phyloP scores from a whole-genome alignment of 2,797 vertebrate species.

The Platalea minor region DNA sequence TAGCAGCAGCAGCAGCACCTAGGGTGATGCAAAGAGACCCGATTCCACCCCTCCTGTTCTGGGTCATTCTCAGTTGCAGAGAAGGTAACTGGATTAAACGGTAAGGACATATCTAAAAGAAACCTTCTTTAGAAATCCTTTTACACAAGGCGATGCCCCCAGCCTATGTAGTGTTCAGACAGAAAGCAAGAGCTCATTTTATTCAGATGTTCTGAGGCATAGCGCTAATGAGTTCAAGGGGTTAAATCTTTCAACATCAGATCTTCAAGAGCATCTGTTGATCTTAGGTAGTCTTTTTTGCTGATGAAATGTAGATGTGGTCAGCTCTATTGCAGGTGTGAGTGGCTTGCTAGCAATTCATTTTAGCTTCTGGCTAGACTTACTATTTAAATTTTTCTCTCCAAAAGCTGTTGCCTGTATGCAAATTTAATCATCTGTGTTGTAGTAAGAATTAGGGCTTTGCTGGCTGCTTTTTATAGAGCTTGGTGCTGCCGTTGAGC shows the following conservation, averaged over 20 bases:
- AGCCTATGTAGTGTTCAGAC: neutral
- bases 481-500: neutral
- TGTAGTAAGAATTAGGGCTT: neutral
- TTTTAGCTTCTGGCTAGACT: neutral
- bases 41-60: neutral
- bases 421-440: neutral
- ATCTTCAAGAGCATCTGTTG: neutral
- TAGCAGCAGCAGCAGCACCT: neutral
- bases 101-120: neutral
- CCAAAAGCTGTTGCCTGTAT: neutral
- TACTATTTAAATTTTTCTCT: neutral
- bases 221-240: neutral
- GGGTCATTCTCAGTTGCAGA: neutral
- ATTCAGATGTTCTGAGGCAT: neutral
- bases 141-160: neutral
- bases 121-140: neutral
- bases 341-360: neutral
- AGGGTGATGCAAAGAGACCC: neutral
- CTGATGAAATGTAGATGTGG: neutral
- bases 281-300: neutral
- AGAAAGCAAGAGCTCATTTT: neutral
- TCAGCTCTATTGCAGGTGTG: neutral
- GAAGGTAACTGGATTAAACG: neutral
- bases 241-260: neutral
- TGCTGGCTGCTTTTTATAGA: neutral